Evolutionary conservation across 2,113 vertebrate species (phyloP).

Genomic region (Tetrao urogallus): DNA sequence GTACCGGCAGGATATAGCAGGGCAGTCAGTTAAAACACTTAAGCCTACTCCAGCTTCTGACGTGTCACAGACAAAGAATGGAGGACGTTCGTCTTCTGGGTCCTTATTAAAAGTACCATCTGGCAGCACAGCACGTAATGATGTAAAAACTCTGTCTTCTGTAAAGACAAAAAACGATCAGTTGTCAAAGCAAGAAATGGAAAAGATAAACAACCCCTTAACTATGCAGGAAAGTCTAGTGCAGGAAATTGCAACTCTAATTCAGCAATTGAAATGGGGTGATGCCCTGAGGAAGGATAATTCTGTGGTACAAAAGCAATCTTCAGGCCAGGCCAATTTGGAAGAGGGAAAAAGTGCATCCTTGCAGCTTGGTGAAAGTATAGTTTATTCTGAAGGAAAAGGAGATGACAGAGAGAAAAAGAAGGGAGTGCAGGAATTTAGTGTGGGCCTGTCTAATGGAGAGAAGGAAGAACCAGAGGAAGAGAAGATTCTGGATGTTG

Average conservation of each 20-base stretch:
- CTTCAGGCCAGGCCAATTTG: not conserved
- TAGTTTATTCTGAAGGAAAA: not conserved
- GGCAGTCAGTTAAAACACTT: not conserved
- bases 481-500: slow-evolving; percentile 52
- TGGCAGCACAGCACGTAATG: not conserved
- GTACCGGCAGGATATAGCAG: slow-evolving; percentile 47
- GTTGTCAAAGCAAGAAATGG: not conserved
- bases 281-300: slow-evolving; percentile 1
- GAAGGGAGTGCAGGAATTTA: not conserved
- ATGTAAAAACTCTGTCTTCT: not conserved
- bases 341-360: not conserved
- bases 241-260: slow-evolving; percentile 73
- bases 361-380: not conserved
- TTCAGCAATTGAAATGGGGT: slow-evolving; percentile 60
- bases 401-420: not conserved
- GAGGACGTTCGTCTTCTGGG: not conserved
- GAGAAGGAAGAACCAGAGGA: slow-evolving; percentile 33
- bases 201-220: slow-evolving; percentile 1
- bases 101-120: not conserved
- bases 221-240: slow-evolving; percentile 70
- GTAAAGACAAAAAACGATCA: not conserved
- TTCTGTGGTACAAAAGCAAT: not conserved
- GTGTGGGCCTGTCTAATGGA: not conserved
- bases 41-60: not conserved
- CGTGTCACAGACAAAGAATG: slow-evolving; percentile 47